Percentiles rank a stretch among this genome's conserved stretches.
Evolutionary conservation across 2,113 vertebrate species (phyloP).

Genomic region (Alethe diademata): DNA sequence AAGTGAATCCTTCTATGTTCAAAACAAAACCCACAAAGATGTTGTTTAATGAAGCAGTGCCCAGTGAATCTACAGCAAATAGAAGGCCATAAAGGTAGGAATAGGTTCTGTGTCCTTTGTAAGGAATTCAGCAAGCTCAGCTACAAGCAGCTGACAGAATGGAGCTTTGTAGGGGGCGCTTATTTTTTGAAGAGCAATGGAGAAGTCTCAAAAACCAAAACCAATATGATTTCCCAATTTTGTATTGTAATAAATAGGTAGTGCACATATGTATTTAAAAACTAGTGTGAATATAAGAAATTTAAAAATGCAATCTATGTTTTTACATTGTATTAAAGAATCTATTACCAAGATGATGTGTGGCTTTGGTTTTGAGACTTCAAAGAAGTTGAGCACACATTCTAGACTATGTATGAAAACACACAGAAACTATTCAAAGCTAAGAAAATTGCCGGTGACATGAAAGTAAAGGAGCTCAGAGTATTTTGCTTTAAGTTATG

Average conservation of each 20-base stretch:
- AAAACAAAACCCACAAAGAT: neutral
- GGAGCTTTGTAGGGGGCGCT: fast-evolving
- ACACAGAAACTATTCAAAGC: neutral
- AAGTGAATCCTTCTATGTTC: neutral
- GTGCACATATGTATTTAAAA: neutral
- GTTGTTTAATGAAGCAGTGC: neutral
- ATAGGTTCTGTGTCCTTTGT: neutral
- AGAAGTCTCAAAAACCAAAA: neutral
- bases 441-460: neutral
- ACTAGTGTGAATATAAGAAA: neutral
- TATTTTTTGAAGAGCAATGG: neutral
- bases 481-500: neutral
- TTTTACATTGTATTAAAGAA: neutral
- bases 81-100: neutral
- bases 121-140: neutral
- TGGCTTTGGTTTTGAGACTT: neutral
- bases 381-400: neutral
- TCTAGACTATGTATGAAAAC: neutral
- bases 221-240: neutral
- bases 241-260: neutral
- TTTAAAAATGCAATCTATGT: neutral
- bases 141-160: neutral
- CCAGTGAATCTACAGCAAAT: neutral
- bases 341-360: neutral
- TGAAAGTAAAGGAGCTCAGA: neutral